phyloP scores from a whole-genome alignment of 2,113 vertebrate genomes.

The Myotis brandtii region DNA sequence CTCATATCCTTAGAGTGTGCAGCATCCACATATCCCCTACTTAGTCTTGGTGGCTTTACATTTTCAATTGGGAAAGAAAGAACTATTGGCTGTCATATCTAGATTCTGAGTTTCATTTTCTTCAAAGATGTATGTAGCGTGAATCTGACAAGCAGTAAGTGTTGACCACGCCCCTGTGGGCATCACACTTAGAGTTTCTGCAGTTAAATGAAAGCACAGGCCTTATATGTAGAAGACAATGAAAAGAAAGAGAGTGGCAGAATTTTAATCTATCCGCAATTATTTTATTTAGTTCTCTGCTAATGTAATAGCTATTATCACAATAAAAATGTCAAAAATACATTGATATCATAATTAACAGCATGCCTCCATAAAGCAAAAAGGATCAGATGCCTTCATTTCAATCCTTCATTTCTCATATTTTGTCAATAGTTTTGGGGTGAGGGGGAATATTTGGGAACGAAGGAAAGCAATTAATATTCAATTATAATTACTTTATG shows the following conservation, averaged over 20 bases:
- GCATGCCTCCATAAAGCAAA: not conserved
- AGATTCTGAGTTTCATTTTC: not conserved
- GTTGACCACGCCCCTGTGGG: fast-evolving
- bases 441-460: not conserved
- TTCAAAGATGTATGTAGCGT: not conserved
- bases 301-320: not conserved
- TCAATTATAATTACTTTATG: not conserved
- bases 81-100: not conserved
- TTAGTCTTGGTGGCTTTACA: not conserved
- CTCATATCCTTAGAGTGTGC: not conserved
- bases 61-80: not conserved
- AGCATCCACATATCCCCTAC: fast-evolving
- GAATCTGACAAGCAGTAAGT: too few relatives aligned
- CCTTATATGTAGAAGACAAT: not conserved
- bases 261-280: not conserved
- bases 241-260: not conserved
- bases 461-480: not conserved
- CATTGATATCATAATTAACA: not conserved
- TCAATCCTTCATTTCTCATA: not conserved
- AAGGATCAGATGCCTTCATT: not conserved
- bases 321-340: not conserved
- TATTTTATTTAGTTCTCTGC: not conserved
- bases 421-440: not conserved
- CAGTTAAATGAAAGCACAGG: fast-evolving
- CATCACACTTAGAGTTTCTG: not conserved